Percentiles rank a stretch among this genome's conserved stretches.
Evolutionary conservation across 2,888 invertebrate genomes (phyloP).

Genomic region (Idaea straminata): DNA sequence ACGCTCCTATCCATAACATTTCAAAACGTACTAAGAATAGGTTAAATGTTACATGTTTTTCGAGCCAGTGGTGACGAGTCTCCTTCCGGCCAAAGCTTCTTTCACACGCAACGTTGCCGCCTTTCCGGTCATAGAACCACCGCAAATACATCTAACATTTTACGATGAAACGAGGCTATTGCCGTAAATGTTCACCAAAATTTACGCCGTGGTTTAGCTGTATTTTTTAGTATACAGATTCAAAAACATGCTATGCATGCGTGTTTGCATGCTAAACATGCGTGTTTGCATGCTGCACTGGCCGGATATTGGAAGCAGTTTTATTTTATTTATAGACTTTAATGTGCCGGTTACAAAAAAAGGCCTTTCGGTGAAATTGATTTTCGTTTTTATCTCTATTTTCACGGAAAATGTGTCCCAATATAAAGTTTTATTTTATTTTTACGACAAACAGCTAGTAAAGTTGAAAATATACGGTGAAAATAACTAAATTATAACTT

Average conservation of each 20-base stretch:
- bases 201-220: constrained; percentile 22
- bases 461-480: neutral
- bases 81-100: constrained; percentile 31
- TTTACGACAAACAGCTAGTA: neutral
- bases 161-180: constrained; percentile 31
- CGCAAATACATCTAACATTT: constrained; percentile 32
- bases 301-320: neutral
- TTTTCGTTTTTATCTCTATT: neutral
- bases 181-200: constrained; percentile 35
- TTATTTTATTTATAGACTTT: neutral
- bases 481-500: neutral
- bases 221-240: constrained; percentile 19
- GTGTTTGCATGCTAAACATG: neutral
- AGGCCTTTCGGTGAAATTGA: neutral
- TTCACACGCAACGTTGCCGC: constrained; percentile 35
- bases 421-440: neutral
- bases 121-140: constrained; percentile 41
- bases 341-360: neutral
- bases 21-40: constrained; percentile 13
- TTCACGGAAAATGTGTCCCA: neutral
- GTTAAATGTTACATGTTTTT: neutral
- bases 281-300: neutral
- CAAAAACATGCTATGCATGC: constrained; percentile 11
- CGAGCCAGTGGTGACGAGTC: constrained; percentile 22
- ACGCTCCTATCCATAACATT: constrained; percentile 4